Base-by-base conservation (phyloP, 1,140 invertebrate species). In the Drosophila arizonae region DNA sequence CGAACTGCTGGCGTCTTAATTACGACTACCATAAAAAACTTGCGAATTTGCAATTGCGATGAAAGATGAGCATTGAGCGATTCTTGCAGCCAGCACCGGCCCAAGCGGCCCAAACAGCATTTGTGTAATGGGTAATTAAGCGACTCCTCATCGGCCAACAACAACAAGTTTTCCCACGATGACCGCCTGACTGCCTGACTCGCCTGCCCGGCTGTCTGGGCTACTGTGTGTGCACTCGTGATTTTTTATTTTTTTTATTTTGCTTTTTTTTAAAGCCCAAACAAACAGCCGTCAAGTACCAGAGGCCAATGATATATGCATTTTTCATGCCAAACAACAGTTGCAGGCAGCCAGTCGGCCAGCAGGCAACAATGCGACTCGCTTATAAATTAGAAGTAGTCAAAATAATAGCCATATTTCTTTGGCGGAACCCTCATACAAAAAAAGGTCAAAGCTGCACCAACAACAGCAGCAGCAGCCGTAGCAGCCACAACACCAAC, bases 111-210 rank as follows among this genome's bases (percentile, higher is more conserved):
- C 50, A 46, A 60, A 58, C 55, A 58, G 76, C 81, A 81, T 87
- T 88, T 88, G 76, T 87, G 84, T 88, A 87, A 87, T 87, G 76
- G 82, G 84, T 87, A 87, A 88, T 87, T 87, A 87, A 87, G 84
- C 82, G 84, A 43, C 72, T 67, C 82, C 64, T 57, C 68, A 24
- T 50, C 48, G 4, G 66, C 46, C 48, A 21, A 36, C 17, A 56
- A 63, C 82, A 73, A 79, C 75, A 64, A 71, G 82, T 82, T 87
- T 87, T 87, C 82, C 84, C 82, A 87, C 82, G 82, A 79, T 86
- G 46, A 10, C 51, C 9, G 26, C 10, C 68, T 63, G 45, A 4
- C 52, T n/a, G 24, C 30, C 36, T 50, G 17, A 13, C 61, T 56
- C 58, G 30, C 28, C 17, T 26, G 46, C 3, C 57, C 13, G 36